These are phyloP conservation scores for Odontocerum albicorne DNA, from an alignment of 2,888 invertebrate genomes.

Conservation along the genomic window DNA sequence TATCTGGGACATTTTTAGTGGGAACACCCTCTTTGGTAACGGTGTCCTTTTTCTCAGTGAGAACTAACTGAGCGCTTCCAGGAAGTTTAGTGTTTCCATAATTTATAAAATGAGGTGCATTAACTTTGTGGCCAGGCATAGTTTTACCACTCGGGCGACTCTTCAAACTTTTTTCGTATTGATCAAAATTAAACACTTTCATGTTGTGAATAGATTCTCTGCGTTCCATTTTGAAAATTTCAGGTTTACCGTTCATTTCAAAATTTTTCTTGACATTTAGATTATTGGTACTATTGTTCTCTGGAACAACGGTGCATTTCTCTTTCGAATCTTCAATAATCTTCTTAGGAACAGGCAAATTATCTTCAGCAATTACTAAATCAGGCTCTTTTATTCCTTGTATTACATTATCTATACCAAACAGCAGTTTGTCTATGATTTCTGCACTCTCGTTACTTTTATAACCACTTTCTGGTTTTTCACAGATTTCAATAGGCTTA, in stretches of 20 bases:
- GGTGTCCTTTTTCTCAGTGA: constrained; percentile 23
- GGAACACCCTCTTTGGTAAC: constrained; percentile 43
- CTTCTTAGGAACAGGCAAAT: neutral
- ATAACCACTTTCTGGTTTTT: constrained; percentile 35
- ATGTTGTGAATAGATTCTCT: constrained; percentile 37
- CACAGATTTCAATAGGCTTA: constrained; percentile 31
- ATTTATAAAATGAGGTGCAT: constrained; percentile 53
- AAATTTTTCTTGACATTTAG: neutral
- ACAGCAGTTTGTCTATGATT: constrained; percentile 34
- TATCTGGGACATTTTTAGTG: constrained; percentile 38
- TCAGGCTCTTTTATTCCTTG: constrained; percentile 1
- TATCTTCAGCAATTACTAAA: neutral
- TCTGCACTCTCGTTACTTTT: constrained; percentile 36
- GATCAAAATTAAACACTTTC: constrained; percentile 57
- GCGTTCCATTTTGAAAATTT: constrained; percentile 9
- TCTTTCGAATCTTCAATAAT: neutral
- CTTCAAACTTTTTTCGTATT: constrained; percentile 54
- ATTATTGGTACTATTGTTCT: neutral
- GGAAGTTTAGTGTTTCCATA: constrained; percentile 55
- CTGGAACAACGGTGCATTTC: neutral
- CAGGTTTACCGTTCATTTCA: constrained; percentile 3
- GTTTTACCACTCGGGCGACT: constrained; percentile 45
- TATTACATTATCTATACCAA: constrained; percentile 28
- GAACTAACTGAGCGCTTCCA: constrained; percentile 48
- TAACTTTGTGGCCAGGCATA: constrained; percentile 49